Evolutionary conservation across 37 sponge, comb jelly and placozoan genomes (phyloP), one percentile per base, ranked within the genome.

Genomic region (Crambe crambe): DNA sequence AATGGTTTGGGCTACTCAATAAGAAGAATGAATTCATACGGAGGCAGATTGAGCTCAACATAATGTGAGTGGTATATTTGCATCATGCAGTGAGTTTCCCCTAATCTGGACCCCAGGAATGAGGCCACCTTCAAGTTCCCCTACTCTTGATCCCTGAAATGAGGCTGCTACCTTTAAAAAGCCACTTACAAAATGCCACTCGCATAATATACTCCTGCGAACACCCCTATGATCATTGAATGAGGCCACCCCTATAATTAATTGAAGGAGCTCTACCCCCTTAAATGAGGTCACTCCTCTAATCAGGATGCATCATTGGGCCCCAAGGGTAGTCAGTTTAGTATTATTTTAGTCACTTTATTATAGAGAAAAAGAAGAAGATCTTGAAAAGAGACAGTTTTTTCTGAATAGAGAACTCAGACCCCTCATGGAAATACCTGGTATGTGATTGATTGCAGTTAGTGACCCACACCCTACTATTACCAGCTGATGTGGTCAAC

Each of bases 1-100:
- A 89, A 37, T 90, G 88, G 84, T 85, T 94, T 70, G 66, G 62
- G 2, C 65, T 94, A 35, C 70, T 94, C 23, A 90, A 83, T 30
- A 68, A 47, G 77, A 94, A 94, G 75, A 94, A 94, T 74, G 72
- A 78, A 44, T 47, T 94, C 35, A 80, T 86, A 2, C 77, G 83
- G 36, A 57, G 83, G 44, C 87, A 86, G 56, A 89, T 86, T 37
- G 81, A 90, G 40, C 87, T 94, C 23, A 81, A 90, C 61, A 58
- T 94, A 25, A 54, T 94, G 94, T 94, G 41, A 83, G 83, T 47
- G 51, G 6, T 47, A 61, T 61, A 8, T 20, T 8, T 61, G 6
- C n/a, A 61, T 61, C 15, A 67, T 23, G 23, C 12, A 20, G 63
- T 61, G n/a, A 8, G 63, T 29, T 61, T 15, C 20, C n/a, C n/a